Base-by-base conservation (phyloP, 2,888 invertebrate genomes). In the Chrysina gloriosa region DNA sequence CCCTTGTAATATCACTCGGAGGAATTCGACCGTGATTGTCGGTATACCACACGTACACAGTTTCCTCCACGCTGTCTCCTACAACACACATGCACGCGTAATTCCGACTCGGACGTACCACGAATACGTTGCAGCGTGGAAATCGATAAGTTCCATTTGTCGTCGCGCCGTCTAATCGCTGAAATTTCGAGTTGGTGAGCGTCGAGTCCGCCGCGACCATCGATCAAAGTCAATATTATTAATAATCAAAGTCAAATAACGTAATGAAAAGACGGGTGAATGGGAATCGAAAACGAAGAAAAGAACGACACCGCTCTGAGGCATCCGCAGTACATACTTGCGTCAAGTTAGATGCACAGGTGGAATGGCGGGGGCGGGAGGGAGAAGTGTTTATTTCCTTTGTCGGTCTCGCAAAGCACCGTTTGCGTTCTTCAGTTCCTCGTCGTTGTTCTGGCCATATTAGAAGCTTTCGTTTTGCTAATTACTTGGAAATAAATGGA, bases 161-260 rank as follows among this genome's bases (percentile, higher is more conserved):
- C 34, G 34, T 58, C 42, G 56, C 66, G 58, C 45, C 58, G 21
- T 66, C 66, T 66, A 66, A 47, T 69, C 73, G 75, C 77, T 77
- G 79, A 74, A 77, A 78, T 76, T 73, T 75, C 72, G 77, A 77
- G 71, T 74, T 78, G 78, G 77, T 77, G 75, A 75, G 73, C 19
- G 31, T 31, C 16, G 29, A 19, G 67, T 68, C 67, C 61, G 71
- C 61, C 71, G 70, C n/a, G 74, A 74, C 79, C 78, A 83, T 83
- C 83, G 81, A 83, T 83, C 83, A 83, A 81, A 79, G 83, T 83
- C 83, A 82, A 78, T 80, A 79, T 77, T 80, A 81, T 81, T 83
- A 81, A 82, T 79, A 81, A 83, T 83, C 83, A 82, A 82, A 82
- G 81, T 81, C 82, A 76, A 77, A 76, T 74, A 74, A 70, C 73